Conservation (phyloP, 2,888 invertebrate genomes). For the Ametastegia equiseti region DNA sequence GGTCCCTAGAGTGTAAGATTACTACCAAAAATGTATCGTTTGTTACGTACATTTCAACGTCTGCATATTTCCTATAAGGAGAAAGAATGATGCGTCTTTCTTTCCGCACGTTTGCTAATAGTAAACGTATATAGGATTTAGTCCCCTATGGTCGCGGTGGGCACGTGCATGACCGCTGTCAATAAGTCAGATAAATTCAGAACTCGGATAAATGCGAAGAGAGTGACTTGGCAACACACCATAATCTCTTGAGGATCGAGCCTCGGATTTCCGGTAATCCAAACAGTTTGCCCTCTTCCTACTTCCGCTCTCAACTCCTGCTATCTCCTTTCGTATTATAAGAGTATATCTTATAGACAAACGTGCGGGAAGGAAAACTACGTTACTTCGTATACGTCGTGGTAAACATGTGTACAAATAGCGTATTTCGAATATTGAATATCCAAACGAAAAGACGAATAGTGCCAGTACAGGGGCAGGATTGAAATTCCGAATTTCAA, state of each 20-base stretch:
- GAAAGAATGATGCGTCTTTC: background rate
- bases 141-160: background rate
- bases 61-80: background rate
- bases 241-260: constrained; percentile 25
- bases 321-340: background rate
- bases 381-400: background rate
- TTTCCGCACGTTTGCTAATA: background rate
- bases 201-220: constrained; percentile 21
- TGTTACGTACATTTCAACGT: background rate
- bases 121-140: background rate
- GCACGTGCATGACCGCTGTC: constrained; percentile 29
- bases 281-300: background rate
- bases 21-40: background rate
- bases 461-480: no score
- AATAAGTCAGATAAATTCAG: constrained; percentile 45
- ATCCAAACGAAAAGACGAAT: background rate
- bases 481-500: no score
- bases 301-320: background rate
- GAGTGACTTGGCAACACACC: constrained; percentile 40
- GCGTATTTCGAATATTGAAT: background rate
- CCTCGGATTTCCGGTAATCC: constrained; percentile 33
- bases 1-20: background rate
- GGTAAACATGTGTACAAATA: background rate
- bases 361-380: background rate
- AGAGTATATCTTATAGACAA: no score